Base-by-base conservation (phyloP, 2,113 vertebrate species). In the Paraplagusia blochii region DNA sequence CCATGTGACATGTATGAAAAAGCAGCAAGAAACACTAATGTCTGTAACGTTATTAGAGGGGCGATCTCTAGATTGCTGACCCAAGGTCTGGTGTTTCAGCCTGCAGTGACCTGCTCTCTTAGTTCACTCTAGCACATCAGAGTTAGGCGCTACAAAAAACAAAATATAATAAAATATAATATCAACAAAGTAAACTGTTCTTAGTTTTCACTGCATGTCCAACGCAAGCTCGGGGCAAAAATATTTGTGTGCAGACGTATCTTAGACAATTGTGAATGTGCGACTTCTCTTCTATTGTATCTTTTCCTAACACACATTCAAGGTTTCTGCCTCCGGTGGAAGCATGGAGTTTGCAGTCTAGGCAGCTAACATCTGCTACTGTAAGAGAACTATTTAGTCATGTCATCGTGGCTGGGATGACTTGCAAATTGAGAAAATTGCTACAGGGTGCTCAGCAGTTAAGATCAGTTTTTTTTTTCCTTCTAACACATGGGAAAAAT, bases 341-440 rank as follows among this genome's bases (percentile, higher is more conserved):
- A 55, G 60, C 66, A 63, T 38, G 61, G 55, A 71, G 83, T 82
- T 65, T 69, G 53, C 38, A 80, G 69, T 50, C 47, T 65, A 78
- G 84, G 77, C 72, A 47, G 77, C 69, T 18, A 79, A 75, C 73
- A 80, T 87, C 86, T 84, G 87, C 84, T 77, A 76, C 79, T 80
- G 81, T 81, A 82, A 85, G 76, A 73, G 76, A 80, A 79, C 75
- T 82, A 75, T 86, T 89, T 88, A 88, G 82, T 49, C 34, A 74
- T 83, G 74, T 87, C 85, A 29, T 29, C 22, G 88, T 89, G 86
- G 85, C 79, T 69, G 85, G 77, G 74, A 85, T 83, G 87, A 85
- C 81, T 86, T 88, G 81, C 79, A 85, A 82, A 81, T 88, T 80
- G 85, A 86, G 85, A 88, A 82, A 86, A 87, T 85, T 80, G 88